Evolutionary conservation across 2,888 invertebrate genomes (phyloP).

Genomic region (Pheosia tremula): DNA sequence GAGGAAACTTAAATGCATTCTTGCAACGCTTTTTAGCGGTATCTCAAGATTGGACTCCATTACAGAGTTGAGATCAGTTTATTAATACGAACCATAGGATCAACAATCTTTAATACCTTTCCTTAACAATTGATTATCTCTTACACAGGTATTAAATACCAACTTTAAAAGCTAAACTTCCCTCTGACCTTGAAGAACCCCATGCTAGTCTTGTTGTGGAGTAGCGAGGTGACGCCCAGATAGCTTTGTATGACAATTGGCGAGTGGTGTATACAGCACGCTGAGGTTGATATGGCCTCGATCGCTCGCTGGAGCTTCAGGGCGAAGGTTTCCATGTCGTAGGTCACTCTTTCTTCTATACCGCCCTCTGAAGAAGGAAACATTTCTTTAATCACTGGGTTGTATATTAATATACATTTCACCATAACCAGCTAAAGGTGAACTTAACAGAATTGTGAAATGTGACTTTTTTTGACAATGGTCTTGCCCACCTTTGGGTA

Average conservation of each 20-base stretch:
- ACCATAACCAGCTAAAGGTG: no score
- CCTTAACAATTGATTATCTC: background rate
- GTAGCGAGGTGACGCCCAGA: conserved; percentile 89
- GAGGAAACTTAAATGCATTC: no score
- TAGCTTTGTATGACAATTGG: conserved; percentile 92
- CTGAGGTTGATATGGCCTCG: conserved; percentile 70
- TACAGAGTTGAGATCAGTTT: no score
- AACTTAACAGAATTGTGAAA: no score
- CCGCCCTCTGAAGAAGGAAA: conserved; percentile 56
- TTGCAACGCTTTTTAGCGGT: no score
- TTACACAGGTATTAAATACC: background rate
- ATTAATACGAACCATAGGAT: background rate
- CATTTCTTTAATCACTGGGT: background rate
- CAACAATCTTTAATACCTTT: background rate
- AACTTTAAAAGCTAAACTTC: conserved; percentile 90
- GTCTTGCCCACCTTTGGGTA: no score
- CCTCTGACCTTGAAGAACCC: conserved; percentile 95
- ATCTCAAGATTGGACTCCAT: no score
- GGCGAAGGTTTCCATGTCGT: conserved; percentile 86
- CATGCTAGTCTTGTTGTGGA: conserved; percentile 92
- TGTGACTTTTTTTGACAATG: no score
- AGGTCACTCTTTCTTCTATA: conserved; percentile 73
- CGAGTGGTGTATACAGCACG: conserved; percentile 85
- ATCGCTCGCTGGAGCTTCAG: conserved; percentile 83
- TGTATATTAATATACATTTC: no score